Base-by-base conservation (phyloP, 2,797 vertebrate genomes). In the Epinephelus malabaricus region DNA sequence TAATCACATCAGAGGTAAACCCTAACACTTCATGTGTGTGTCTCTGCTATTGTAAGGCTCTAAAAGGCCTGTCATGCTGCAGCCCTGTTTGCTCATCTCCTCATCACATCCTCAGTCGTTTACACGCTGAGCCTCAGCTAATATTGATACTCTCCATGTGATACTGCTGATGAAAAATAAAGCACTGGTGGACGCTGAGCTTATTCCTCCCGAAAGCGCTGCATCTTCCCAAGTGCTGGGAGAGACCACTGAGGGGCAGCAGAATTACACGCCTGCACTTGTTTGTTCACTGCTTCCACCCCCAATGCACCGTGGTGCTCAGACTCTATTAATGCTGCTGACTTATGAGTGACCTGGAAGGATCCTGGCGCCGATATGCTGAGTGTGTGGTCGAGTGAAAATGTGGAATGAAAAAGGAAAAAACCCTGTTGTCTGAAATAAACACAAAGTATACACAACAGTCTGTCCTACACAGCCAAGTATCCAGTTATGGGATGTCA, bases 201-300 rank as follows among this genome's bases (percentile, higher is more conserved):
- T 61, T 46, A 15, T 5, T 30, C 5, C 38, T 38, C 21, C 69
- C 61, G 19, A 68, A 38, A 66, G 79, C 6, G 9, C 65, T 21
- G 67, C 70, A 27, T 73, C 61, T 49, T 61, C 49, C 63, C 40
- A 25, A 49, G 34, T 56, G 40, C 84, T 27, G 77, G 14, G 11
- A 76, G 80, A 84, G 60, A 79, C 92, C 92, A 92, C 90, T 88
- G 86, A 90, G 90, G 87, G 93, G 93, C 92, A 94, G 91, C 92
- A 94, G 89, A 86, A 81, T 76, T 25, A 88, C 92, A 87, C 56
- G 53, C 46, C 90, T 80, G 65, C 19, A 27, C 68, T 43, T 38
- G 76, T 86, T 79, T 73, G 73, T 62, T 80, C 75, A 71, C 34
- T 3, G 12, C 15, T 70, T 65, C 18, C 50, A 58, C 56, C 34